phyloP scores from a whole-genome alignment of 2,113 vertebrate genomes.

The Columba janthina region DNA sequence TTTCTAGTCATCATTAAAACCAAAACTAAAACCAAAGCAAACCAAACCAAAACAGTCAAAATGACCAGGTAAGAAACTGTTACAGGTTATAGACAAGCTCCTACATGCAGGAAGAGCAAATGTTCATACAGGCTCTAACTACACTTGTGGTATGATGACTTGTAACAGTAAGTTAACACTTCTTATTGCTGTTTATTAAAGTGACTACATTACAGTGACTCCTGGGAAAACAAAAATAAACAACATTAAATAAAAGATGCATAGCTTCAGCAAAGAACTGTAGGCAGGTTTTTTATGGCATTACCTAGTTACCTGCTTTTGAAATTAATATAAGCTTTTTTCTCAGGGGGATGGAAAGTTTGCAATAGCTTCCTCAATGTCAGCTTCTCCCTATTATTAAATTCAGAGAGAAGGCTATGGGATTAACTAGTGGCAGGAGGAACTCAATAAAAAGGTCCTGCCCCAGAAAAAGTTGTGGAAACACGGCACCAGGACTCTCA shows the following conservation, averaged over 20 bases:
- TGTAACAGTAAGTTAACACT: background rate
- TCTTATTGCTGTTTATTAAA: background rate
- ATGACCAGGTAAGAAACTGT: background rate
- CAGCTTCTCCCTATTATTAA: background rate
- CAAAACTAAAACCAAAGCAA: background rate
- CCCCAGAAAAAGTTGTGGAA: background rate
- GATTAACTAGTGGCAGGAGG: background rate
- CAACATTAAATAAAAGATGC: background rate
- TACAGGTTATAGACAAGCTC: background rate
- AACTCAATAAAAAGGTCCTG: background rate
- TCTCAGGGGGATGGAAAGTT: background rate
- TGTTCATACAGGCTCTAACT: background rate
- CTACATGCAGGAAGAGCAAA: background rate
- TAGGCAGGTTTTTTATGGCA: background rate
- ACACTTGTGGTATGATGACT: background rate
- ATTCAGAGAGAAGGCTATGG: background rate
- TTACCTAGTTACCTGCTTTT: background rate
- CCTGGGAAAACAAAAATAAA: background rate
- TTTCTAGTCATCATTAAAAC: background rate
- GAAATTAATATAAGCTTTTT: background rate
- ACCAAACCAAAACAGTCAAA: background rate
- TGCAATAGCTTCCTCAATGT: background rate
- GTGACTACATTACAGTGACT: background rate
- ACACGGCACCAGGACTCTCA: rapidly evolving
- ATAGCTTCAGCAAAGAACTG: background rate